Conservation (phyloP, 2,113 vertebrate species). For the Tamias sibiricus region DNA sequence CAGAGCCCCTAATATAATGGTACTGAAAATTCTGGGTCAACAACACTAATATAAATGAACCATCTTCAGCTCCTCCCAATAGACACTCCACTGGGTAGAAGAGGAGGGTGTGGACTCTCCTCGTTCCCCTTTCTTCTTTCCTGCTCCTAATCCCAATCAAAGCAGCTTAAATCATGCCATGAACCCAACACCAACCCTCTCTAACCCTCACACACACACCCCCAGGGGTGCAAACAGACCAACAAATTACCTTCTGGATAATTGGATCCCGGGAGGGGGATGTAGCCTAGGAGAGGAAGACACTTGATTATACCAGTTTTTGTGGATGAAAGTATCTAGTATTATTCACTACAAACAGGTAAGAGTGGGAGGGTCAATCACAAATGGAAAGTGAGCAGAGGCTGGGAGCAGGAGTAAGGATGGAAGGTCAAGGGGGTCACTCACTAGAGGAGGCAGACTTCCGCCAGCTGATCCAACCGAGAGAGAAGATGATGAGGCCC, state of each 20-base stretch:
- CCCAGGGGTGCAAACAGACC: neutral
- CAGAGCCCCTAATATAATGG: neutral
- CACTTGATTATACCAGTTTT: constrained; percentile 39
- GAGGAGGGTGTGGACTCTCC: neutral
- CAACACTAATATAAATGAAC: neutral
- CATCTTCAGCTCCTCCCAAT: neutral
- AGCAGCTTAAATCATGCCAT: neutral
- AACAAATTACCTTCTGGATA: constrained; percentile 77
- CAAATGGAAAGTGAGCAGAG: neutral
- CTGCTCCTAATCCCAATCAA: neutral
- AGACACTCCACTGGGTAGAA: neutral
- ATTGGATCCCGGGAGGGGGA: constrained; percentile 64
- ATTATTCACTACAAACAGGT: neutral
- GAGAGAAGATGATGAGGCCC: constrained; percentile 66
- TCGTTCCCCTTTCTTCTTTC: neutral
- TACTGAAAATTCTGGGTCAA: neutral
- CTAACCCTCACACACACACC: neutral
- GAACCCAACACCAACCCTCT: neutral
- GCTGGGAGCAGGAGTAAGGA: accelerated
- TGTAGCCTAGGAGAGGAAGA: constrained; percentile 75
- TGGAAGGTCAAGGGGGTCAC: neutral
- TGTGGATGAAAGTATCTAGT: neutral
- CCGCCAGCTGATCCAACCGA: constrained; percentile 67
- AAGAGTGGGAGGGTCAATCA: neutral
- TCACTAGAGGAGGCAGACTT: constrained; percentile 48